These are phyloP conservation scores for Stichopus horrens DNA, from an alignment of 53 echinoderm and acorn worm genomes.

Conservation along the genomic window DNA sequence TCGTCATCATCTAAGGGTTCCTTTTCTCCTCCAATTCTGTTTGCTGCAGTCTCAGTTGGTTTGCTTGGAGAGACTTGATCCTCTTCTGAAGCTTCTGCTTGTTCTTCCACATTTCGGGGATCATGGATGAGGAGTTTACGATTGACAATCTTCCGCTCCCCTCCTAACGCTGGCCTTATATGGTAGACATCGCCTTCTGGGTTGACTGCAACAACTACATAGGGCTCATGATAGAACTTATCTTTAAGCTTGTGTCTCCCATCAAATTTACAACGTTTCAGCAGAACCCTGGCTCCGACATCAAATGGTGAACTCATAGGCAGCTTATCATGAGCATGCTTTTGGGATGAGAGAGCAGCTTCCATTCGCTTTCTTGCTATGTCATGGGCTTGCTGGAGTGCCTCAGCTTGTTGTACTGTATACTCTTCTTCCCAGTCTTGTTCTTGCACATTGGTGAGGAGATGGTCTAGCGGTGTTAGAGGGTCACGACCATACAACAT, in stretches of 20 bases:
- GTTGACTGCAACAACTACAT: conserved; percentile 46
- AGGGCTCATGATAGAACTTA: conserved; percentile 40
- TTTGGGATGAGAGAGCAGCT: neutral
- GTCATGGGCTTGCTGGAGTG: conserved; percentile 9
- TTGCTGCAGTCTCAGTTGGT: no score
- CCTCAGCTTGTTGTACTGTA: conserved; percentile 34
- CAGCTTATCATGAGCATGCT: neutral
- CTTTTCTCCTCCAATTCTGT: no score
- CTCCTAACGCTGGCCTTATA: conserved; percentile 57
- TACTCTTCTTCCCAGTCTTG: conserved; percentile 52
- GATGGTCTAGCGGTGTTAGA: conserved; percentile 46
- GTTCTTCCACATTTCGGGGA: conserved; percentile 53
- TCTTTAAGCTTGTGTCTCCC: conserved; percentile 53
- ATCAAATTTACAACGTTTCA: conserved; percentile 48
- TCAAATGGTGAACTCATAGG: conserved; percentile 6
- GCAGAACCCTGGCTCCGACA: conserved; percentile 33
- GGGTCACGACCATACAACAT: conserved; percentile 55
- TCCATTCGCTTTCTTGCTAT: conserved; percentile 5
- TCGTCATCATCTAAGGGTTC: no score
- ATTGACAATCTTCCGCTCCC: conserved; percentile 49
- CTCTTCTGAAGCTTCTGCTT: no score
- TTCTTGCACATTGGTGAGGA: conserved; percentile 18
- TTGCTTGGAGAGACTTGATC: no score
- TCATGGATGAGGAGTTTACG: conserved; percentile 47
- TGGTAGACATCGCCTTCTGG: conserved; percentile 41